phyloP scores from a whole-genome alignment of 2,797 vertebrate genomes.

The Smutsia temminckii region DNA sequence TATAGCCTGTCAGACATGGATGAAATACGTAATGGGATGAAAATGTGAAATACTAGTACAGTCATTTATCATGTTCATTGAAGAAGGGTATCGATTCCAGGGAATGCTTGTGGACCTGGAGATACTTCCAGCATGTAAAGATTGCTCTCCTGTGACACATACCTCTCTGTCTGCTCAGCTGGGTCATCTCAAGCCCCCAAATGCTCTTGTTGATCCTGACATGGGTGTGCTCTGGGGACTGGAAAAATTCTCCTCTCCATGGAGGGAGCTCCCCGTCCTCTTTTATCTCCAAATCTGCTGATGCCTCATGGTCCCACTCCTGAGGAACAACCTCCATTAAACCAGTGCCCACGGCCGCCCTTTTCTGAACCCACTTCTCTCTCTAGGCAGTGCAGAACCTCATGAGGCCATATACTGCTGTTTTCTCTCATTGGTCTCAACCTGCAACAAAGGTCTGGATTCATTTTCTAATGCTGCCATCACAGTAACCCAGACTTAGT shows the following conservation, averaged over 20 bases:
- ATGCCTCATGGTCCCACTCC: background rate
- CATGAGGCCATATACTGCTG: accelerated
- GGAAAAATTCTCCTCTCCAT: background rate
- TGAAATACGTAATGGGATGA: slow-evolving; percentile 25
- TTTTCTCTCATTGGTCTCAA: background rate
- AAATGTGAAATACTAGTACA: slow-evolving; percentile 21
- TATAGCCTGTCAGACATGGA: slow-evolving; percentile 18
- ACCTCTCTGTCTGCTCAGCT: background rate
- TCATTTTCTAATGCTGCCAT: background rate
- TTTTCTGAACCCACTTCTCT: background rate
- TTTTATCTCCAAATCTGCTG: background rate
- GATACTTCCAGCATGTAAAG: background rate
- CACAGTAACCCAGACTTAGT: background rate
- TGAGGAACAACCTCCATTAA: background rate
- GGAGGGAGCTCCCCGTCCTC: background rate
- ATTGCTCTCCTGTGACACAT: background rate
- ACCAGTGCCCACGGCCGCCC: accelerated
- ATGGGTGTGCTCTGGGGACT: background rate
- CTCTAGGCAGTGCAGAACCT: background rate
- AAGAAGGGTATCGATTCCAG: slow-evolving; percentile 38
- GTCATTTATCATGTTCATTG: slow-evolving; percentile 32
- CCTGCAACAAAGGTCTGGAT: background rate
- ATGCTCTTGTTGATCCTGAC: background rate
- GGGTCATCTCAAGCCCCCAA: background rate
- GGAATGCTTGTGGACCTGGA: background rate